phyloP scores from a whole-genome alignment of 2,113 vertebrate species.

The Nanger granti region DNA sequence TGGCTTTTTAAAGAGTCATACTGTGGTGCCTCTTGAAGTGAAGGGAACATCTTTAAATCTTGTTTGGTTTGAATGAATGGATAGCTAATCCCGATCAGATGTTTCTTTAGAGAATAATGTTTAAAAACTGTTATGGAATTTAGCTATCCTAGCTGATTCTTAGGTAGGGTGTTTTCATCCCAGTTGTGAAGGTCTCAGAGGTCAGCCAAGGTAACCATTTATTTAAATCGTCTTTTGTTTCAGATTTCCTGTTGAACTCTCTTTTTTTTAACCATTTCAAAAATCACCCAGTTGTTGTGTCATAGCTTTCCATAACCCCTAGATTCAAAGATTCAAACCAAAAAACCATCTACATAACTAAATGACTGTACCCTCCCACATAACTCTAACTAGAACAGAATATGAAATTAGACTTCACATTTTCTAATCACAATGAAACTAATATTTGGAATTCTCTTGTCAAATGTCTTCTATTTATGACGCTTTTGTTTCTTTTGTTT shows the following conservation, averaged over 20 bases:
- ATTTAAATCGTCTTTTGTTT: conserved; percentile 79
- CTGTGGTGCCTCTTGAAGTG: conserved; percentile 70
- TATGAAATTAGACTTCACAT: conserved; percentile 70
- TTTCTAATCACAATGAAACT: conserved; percentile 67
- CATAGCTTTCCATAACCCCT: conserved; percentile 71
- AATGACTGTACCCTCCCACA: conserved; percentile 76
- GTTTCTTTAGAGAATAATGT: conserved; percentile 76
- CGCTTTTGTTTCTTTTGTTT: conserved; percentile 75
- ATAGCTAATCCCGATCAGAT: conserved; percentile 79
- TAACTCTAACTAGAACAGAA: conserved; percentile 68
- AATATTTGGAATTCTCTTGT: conserved; percentile 69
- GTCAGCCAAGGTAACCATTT: conserved; percentile 79
- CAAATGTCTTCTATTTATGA: conserved; percentile 61
- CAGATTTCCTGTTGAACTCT: conserved; percentile 81
- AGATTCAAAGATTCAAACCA: conserved; percentile 75
- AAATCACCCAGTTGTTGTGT: conserved; percentile 77
- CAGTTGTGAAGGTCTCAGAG: conserved; percentile 74
- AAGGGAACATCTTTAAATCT: conserved; percentile 75
- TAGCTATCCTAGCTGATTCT: conserved; percentile 70
- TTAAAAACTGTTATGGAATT: conserved; percentile 74
- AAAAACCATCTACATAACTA: conserved; percentile 66
- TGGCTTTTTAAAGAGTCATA: conserved; percentile 63
- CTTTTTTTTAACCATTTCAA: conserved; percentile 76
- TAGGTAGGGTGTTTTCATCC: conserved; percentile 74
- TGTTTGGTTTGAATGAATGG: conserved; percentile 76